Base-by-base conservation (phyloP, 2,888 invertebrate genomes). In the Scaptomyza polygonia region DNA sequence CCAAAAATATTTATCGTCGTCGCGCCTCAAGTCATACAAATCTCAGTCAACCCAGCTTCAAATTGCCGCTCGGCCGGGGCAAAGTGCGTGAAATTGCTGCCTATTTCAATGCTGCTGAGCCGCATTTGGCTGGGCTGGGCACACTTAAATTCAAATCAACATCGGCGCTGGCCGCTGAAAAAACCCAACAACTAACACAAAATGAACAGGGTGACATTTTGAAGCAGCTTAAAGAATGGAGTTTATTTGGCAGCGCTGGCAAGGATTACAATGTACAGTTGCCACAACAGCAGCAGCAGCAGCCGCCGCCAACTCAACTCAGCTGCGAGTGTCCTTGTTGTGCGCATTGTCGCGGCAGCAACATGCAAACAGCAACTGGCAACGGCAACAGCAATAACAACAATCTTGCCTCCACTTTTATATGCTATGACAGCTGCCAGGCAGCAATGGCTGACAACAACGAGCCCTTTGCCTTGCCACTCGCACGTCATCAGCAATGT, bases 81-180 rank as follows among this genome's bases (percentile, higher is more conserved):
- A 94, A 94, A 89, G 96, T 96, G 0, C 95, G 94, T 62, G 95
- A 94, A 40, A 91, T 96, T 63, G 93, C 95, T 0, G 94, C 94
- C 86, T 95, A 94, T 89, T 96, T 96, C 75, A 93, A 95, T 59
- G 69, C 72, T 59, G 69, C 72, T 5, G 72, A 89, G 39, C 71
- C 79, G 25, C 62, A 52, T 18, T 80, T 88, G 54, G 73, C 65
- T n/a, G n/a, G n/a, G 5, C n/a, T 53, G 14, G 57, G 21, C 34
- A 68, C 53, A 49, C 39, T 52, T 18, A 81, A 69, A 39, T 88
- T 86, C 8, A 84, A 88, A 54, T 90, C 36, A 2, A 90, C 89
- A 0, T 88, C 90, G 9, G 67, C 88, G 11, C 54, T 89, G 61
- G 56, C 62, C 36, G 52, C 53, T 21, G 62, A 51, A 45, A 49